Base-by-base conservation (phyloP, 2,888 invertebrate genomes). In the Drosophila siamana region DNA sequence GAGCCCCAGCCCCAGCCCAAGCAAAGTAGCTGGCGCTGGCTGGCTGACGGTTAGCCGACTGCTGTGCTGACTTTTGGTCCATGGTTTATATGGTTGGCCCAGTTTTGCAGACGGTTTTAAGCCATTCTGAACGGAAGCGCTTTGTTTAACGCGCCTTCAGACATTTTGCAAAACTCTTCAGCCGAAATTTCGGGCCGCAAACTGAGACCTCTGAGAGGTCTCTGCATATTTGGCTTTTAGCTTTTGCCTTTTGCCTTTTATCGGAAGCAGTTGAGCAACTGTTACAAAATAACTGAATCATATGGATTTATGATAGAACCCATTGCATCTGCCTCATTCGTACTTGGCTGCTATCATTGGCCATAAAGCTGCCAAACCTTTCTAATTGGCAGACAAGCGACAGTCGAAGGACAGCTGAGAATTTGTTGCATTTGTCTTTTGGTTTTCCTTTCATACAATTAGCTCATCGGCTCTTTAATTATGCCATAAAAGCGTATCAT, bases 131-230 rank as follows among this genome's bases (percentile, higher is more conserved):
- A 82, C 80, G 80, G 82, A 81, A 81, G 80, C 75, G 80, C 80
- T 81, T 81, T 81, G 80, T 81, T 78, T 81, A 79, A 81, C 82
- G 79, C 81, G 82, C 69, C 74, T 75, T 52, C 59, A 75, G 76
- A 74, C 67, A 71, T 33, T 75, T 73, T 74, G 72, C 74, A 72
- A 72, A 61, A 43, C 11, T 36, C n/a, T 22, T 56, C 61, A 19
- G 41, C 16, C 41, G 13, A 38, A 38, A 38, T 15, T 38, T 38
- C 15, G n/a, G n/a, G 36, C 15, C 15, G 36, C n/a, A 38, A 38
- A 38, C 15, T 19, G 40, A 44, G 41, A 41, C 19, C 40, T 52
- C 40, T 9, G n/a, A 55, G 50, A 62, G 68, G 55, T 69, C 40
- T 41, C 48, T n/a, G 46, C 54, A 46, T 63, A 51, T 60, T 46